phyloP scores from a whole-genome alignment of 1,140 invertebrate genomes.

The Callitettix versicolor region DNA sequence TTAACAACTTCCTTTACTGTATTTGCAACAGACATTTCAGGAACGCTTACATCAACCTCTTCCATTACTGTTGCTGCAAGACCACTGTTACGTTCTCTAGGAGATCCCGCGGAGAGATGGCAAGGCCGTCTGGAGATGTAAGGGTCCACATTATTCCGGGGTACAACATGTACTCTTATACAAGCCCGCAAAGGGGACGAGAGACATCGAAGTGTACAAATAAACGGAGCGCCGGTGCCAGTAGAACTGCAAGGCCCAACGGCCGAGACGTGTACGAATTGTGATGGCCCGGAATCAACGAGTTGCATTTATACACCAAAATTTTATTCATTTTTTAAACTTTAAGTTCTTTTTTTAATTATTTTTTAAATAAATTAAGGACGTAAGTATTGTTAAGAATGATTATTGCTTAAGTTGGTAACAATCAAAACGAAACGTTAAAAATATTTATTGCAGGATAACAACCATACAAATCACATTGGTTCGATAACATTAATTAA shows the following conservation, averaged over 20 bases:
- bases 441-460: too few relatives aligned
- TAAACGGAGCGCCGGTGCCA: conserved; percentile 27
- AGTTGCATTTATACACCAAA: too few relatives aligned
- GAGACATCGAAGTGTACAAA: conserved; percentile 18
- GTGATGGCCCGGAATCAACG: conserved; percentile 26
- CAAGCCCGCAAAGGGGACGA: conserved; percentile 38
- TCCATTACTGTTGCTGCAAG: conserved; percentile 74
- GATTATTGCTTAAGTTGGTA: too few relatives aligned
- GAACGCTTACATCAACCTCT: conserved; percentile 60
- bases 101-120: conserved; percentile 41
- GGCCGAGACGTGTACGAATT: conserved; percentile 48
- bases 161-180: conserved; percentile 55
- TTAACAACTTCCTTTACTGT: conserved; percentile 55
- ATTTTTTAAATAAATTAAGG: too few relatives aligned
- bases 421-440: too few relatives aligned
- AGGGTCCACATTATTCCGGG: conserved; percentile 66
- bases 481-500: too few relatives aligned
- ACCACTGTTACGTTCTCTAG: conserved; percentile 58
- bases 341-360: too few relatives aligned
- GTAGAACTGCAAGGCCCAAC: conserved; percentile 33
- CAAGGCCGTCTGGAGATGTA: conserved; percentile 48
- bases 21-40: conserved; percentile 53
- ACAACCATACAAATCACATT: too few relatives aligned
- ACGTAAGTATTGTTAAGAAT: too few relatives aligned
- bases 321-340: too few relatives aligned